These are phyloP conservation scores for Sminthurinus aureus DNA, from an alignment of 2,888 invertebrate species.

Conservation along the genomic window DNA sequence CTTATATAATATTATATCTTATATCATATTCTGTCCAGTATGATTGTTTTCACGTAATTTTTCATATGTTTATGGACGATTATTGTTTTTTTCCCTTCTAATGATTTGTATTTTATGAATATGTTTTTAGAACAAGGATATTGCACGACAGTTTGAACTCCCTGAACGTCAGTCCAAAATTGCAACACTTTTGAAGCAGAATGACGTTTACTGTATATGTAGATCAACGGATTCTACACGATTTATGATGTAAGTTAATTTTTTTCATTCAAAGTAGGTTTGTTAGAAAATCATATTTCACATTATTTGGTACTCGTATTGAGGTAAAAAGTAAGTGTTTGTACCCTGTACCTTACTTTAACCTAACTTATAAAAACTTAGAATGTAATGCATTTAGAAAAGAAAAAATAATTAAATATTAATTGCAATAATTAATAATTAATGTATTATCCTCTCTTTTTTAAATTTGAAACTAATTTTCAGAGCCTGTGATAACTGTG, in stretches of 20 bases:
- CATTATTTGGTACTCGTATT: no score
- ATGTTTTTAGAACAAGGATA: slow-evolving; percentile 62
- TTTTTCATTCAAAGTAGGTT: background rate
- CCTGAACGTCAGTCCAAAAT: slow-evolving; percentile 92
- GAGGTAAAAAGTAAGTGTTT: no score
- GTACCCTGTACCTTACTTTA: no score
- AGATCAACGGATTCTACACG: slow-evolving; percentile 56
- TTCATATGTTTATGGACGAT: background rate
- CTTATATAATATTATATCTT: background rate
- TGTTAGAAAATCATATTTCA: no score
- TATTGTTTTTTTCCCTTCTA: background rate
- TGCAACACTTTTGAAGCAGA: slow-evolving; percentile 84
- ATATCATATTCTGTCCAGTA: no score
- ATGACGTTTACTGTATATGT: slow-evolving; percentile 94
- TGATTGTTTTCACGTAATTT: background rate
- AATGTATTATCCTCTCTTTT: background rate
- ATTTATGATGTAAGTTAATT: slow-evolving; percentile 13
- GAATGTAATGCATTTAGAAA: no score
- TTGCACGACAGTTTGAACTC: slow-evolving; percentile 85
- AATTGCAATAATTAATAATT: no score
- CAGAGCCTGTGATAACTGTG: slow-evolving; percentile 95
- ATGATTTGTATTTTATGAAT: background rate
- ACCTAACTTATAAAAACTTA: no score
- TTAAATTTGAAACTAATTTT: slow-evolving; percentile 19
- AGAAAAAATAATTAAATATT: no score